Evolutionary conservation across 2,113 vertebrate species (phyloP).

Genomic region (Leptosomus discolor): DNA sequence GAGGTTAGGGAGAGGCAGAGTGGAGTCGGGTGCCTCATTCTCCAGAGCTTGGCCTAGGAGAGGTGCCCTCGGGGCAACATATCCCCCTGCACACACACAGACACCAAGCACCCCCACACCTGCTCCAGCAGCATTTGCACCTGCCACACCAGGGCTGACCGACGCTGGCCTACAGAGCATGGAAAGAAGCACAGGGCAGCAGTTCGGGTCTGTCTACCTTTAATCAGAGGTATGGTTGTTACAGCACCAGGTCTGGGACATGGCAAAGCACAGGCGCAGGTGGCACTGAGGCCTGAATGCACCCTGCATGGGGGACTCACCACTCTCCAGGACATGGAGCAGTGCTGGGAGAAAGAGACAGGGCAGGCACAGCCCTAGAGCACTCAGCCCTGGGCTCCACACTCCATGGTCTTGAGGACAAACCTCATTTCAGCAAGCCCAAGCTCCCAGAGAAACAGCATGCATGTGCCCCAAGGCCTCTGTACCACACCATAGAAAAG

Average conservation of each 20-base stretch:
- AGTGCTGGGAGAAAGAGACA: background rate
- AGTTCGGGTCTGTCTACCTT: conserved; percentile 61
- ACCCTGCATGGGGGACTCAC: background rate
- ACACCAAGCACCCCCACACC: background rate
- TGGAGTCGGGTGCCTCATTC: background rate
- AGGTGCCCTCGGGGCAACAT: background rate
- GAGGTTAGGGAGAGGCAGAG: background rate
- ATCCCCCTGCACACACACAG: background rate
- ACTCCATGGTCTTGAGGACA: background rate
- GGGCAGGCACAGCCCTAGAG: background rate
- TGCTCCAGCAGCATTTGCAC: conserved; percentile 3
- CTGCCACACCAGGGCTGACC: background rate
- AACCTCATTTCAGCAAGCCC: background rate
- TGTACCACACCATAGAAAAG: background rate
- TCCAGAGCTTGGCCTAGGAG: background rate
- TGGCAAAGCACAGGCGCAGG: background rate
- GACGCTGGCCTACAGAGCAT: background rate
- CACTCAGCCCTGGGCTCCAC: background rate
- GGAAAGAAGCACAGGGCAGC: conserved; percentile 67
- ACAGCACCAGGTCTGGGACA: conserved; percentile 24
- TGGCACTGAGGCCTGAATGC: background rate
- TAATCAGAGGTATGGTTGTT: conserved; percentile 66
- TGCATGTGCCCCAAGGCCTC: background rate
- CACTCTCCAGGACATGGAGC: background rate
- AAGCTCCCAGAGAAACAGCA: background rate